Base-by-base conservation (phyloP, 2,888 invertebrate species). In the Drosophila rubida region DNA sequence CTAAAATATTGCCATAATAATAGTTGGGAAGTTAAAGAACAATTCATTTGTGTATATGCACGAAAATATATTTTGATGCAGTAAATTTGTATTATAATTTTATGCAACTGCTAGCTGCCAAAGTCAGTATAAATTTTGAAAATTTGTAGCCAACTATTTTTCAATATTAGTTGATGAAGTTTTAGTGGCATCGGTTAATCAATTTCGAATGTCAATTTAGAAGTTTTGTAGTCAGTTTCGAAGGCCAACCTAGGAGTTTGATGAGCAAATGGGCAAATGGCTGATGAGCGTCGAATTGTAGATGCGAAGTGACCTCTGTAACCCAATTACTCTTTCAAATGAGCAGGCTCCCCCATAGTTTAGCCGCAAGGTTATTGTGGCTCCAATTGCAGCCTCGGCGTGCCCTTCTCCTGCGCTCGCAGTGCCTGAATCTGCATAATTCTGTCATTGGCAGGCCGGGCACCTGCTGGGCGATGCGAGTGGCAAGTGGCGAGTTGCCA, bases 401-500 rank as follows among this genome's bases (percentile, higher is more conserved):
- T 49, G 19, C 39, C 46, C 48, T 62, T 69, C 61, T 16, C 11
- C 35, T 13, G 30, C 35, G 2, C 5, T 11, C 13, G n/a, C 13
- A 22, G 39, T 23, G 48, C 30, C 23, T 72, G 27, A 46, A 45
- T 41, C 54, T 42, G 6, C 45, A 70, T 35, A 53, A 32, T 11
- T 41, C 22, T 14, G 19, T 37, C 51, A 51, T 62, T 35, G 50
- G 9, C 25, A 35, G 9, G 16, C 23, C 16, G 27, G 45, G 41
- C 87, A 81, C 81, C 81, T 81, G 81, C 76, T 70, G 82, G 25
- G 63, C 41, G 14, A 14, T 5, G 13, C 30, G 35, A 13, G 35
- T 4, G n/a, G n/a, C n/a, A n/a, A n/a, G n/a, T n/a, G n/a, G n/a
- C n/a, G 35, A 13, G 32, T 4, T 5, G 22, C 22, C 22, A 27